Evolutionary conservation across 2,797 vertebrate species (phyloP).

Genomic region (Anniella stebbinsi): DNA sequence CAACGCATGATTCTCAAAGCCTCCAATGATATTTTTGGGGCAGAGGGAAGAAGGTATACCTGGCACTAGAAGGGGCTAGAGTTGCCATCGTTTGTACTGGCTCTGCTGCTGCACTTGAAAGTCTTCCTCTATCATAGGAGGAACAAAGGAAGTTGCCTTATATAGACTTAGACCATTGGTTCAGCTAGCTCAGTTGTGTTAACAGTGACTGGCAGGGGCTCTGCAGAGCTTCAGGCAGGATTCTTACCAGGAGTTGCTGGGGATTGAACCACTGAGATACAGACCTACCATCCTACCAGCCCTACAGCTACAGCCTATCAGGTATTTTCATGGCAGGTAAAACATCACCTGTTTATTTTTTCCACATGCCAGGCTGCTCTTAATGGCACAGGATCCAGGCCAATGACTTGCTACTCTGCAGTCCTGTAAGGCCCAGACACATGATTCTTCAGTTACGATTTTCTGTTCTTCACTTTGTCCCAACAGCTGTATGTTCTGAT

Average conservation of each 20-base stretch:
- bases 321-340: neutral
- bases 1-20: neutral
- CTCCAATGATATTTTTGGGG: neutral
- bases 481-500: neutral
- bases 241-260: too few relatives aligned
- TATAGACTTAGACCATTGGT: too few relatives aligned
- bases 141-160: too few relatives aligned
- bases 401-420: neutral
- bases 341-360: neutral
- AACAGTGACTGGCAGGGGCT: too few relatives aligned
- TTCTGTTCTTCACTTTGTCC: neutral
- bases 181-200: too few relatives aligned
- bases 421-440: neutral
- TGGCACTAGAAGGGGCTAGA: neutral
- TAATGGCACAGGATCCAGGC: neutral
- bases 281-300: too few relatives aligned
- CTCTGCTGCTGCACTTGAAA: neutral
- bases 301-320: neutral
- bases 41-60: neutral
- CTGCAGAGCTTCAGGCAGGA: too few relatives aligned
- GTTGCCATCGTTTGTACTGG: neutral
- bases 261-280: too few relatives aligned
- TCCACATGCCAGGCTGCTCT: neutral
- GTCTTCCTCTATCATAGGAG: neutral
- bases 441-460: neutral